A percentile compares a stretch with the other conserved stretches of the same genome.
Evolutionary conservation across 2,888 invertebrate species (phyloP).

Genomic region (Neoscelio sp.): DNA sequence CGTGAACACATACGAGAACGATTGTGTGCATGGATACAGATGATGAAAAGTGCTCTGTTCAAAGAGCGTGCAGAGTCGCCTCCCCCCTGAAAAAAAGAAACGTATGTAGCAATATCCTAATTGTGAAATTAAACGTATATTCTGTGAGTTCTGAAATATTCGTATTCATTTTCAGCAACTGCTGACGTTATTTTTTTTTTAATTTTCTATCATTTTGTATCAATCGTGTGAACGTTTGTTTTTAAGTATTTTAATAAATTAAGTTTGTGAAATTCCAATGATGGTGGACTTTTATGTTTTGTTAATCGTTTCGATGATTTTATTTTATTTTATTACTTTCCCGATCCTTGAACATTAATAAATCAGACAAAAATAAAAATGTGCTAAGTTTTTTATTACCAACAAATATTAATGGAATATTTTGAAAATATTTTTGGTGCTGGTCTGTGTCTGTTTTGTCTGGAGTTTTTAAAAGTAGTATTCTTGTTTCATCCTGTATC

Average conservation of each 20-base stretch:
- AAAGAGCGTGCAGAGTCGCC: constrained; percentile 44
- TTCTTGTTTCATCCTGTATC: no score
- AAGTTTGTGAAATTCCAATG: constrained; percentile 8
- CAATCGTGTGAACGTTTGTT: constrained; percentile 21
- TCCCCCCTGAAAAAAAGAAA: constrained; percentile 20
- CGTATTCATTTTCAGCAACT: constrained; percentile 2
- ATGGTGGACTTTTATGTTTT: no score
- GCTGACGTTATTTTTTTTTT: constrained; percentile 16
- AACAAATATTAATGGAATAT: no score
- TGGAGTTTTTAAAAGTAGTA: no score
- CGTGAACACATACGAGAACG: background rate
- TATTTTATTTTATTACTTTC: no score
- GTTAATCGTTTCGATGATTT: no score
- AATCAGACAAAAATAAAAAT: no score
- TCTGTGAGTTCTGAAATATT: constrained; percentile 55
- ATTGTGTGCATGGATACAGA: constrained; percentile 1
- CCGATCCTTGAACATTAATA: no score
- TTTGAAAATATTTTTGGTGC: no score
- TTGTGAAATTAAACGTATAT: constrained; percentile 73
- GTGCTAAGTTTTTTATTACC: no score
- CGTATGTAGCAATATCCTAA: constrained; percentile 72
- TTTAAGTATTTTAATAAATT: constrained; percentile 30
- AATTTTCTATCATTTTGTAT: constrained; percentile 44
- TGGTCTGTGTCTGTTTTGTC: no score
- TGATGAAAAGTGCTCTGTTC: constrained; percentile 41